Percentiles rank a stretch among this genome's conserved stretches.
Conservation (phyloP, 2,113 vertebrate genomes). For the Hippocampus comes region DNA sequence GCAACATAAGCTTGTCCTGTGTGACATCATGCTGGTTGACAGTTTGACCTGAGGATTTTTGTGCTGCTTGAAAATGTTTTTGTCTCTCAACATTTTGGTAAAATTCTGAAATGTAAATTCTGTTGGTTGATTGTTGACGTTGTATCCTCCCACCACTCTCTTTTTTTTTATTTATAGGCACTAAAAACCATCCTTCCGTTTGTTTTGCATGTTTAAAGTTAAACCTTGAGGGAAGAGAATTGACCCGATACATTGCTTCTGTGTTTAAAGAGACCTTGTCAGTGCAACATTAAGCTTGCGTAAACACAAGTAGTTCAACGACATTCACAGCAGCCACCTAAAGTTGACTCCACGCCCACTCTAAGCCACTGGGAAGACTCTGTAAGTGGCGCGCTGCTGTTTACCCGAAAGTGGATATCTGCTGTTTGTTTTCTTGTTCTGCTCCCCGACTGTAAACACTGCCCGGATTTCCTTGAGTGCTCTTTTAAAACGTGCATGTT, state of each 20-base stretch:
- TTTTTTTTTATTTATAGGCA: background rate
- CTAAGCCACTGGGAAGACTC: slow-evolving; percentile 62
- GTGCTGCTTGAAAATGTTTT: background rate
- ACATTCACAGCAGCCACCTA: slow-evolving; percentile 65
- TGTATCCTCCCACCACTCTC: slow-evolving; percentile 7
- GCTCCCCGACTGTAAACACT: slow-evolving; percentile 67
- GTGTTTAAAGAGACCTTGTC: slow-evolving; percentile 61
- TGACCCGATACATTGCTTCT: slow-evolving; percentile 37
- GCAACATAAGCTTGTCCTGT: background rate
- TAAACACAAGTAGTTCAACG: slow-evolving; percentile 70
- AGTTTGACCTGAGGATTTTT: background rate
- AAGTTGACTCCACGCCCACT: slow-evolving; percentile 65
- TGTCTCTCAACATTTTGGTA: background rate
- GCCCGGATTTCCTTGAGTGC: slow-evolving; percentile 66
- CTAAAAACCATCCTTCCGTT: background rate
- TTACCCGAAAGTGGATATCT: slow-evolving; percentile 68
- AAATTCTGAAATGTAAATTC: background rate
- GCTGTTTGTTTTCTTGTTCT: slow-evolving; percentile 74
- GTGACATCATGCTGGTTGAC: background rate
- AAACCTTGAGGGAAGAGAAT: slow-evolving; percentile 33
- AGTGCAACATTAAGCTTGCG: slow-evolving; percentile 56
- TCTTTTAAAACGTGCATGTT: slow-evolving; percentile 54
- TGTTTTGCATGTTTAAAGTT: slow-evolving; percentile 28
- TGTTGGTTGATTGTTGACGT: background rate
- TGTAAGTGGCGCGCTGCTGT: slow-evolving; percentile 61